Conservation (phyloP, 2,888 invertebrate genomes). For the Agrochola litura region DNA sequence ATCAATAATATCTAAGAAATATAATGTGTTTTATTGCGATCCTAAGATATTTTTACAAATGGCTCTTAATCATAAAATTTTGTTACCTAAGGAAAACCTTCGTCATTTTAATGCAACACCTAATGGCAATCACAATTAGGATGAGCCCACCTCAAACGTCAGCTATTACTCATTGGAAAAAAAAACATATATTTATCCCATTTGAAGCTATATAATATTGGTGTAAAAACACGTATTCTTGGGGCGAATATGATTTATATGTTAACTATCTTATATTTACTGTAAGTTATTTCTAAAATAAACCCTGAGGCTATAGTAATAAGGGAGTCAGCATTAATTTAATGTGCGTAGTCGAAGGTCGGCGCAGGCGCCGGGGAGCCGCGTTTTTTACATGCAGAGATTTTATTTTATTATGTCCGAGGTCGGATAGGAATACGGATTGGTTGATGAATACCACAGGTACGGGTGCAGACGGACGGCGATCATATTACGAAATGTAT, state of each 20-base stretch:
- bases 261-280: constrained; percentile 57
- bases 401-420: constrained; percentile 87
- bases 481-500: constrained; percentile 58
- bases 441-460: constrained; percentile 67
- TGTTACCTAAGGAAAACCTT: constrained; percentile 53
- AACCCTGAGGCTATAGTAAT: constrained; percentile 63
- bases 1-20: neutral
- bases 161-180: constrained; percentile 77
- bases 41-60: constrained; percentile 22
- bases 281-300: constrained; percentile 54
- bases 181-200: constrained; percentile 79
- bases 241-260: constrained; percentile 88
- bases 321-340: constrained; percentile 56
- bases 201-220: constrained; percentile 82
- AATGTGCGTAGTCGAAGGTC: constrained; percentile 62
- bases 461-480: constrained; percentile 47
- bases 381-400: constrained; percentile 82
- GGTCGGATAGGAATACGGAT: constrained; percentile 83
- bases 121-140: constrained; percentile 77
- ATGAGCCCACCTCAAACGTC: constrained; percentile 72
- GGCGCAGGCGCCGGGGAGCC: constrained; percentile 85
- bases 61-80: constrained; percentile 47
- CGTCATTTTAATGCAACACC: constrained; percentile 66
- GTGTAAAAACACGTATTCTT: constrained; percentile 87
- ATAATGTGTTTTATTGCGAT: neutral